These are phyloP conservation scores for Xylocampa areola DNA, from an alignment of 2,888 invertebrate species.

Conservation along the genomic window DNA sequence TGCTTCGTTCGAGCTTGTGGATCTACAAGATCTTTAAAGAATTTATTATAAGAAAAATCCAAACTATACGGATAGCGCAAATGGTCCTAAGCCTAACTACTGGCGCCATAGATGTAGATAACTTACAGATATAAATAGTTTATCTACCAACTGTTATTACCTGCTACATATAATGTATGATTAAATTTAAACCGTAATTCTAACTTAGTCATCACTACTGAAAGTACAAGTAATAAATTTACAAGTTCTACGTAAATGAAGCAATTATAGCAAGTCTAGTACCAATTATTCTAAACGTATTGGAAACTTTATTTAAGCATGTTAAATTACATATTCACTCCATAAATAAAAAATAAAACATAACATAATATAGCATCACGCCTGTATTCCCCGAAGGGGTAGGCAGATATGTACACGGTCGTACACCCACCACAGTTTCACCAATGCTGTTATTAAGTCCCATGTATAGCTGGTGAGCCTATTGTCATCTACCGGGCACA, in stretches of 20 bases:
- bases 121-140: constrained; percentile 18
- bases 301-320: constrained; percentile 34
- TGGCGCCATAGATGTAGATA: constrained; percentile 5
- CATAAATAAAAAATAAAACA: constrained; percentile 34
- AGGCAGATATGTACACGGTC: too few relatives aligned
- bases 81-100: constrained; percentile 23
- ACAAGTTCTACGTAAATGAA: constrained; percentile 12
- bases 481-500: too few relatives aligned
- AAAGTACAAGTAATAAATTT: constrained; percentile 14
- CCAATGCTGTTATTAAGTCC: too few relatives aligned
- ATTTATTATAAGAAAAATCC: too few relatives aligned
- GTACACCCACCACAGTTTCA: too few relatives aligned
- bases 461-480: too few relatives aligned
- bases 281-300: constrained; percentile 25
- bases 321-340: constrained; percentile 10
- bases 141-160: constrained; percentile 14
- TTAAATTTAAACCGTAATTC: constrained; percentile 1
- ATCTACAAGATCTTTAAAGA: too few relatives aligned
- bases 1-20: too few relatives aligned
- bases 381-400: too few relatives aligned
- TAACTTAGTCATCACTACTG: constrained; percentile 7
- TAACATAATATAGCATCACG: too few relatives aligned
- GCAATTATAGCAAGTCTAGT: constrained; percentile 24
- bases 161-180: constrained; percentile 13
- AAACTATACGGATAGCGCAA: constrained; percentile 29